These are phyloP conservation scores for Pseudorectes ferrugineus DNA, from an alignment of 2,113 vertebrate genomes.

Conservation along the genomic window DNA sequence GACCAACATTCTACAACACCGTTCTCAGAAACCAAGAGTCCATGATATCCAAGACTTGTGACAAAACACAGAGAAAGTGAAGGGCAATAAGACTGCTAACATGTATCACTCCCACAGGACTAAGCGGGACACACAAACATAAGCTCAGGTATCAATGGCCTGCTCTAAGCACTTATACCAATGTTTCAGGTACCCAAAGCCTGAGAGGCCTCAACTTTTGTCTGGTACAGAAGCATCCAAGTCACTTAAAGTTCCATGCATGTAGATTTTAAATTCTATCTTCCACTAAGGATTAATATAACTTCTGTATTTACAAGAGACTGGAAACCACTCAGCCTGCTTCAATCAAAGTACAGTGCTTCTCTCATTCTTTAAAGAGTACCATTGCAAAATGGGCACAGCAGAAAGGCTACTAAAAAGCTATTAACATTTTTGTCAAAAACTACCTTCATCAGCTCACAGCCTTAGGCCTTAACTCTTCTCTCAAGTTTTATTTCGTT, in stretches of 20 bases:
- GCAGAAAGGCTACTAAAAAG: background rate
- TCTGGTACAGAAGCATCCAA: background rate
- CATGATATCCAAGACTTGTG: accelerated
- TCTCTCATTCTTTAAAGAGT: background rate
- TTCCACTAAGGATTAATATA: background rate
- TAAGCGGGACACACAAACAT: background rate
- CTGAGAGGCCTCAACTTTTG: background rate
- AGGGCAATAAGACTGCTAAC: background rate
- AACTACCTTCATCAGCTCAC: background rate
- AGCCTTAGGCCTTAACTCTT: background rate
- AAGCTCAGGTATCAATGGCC: background rate
- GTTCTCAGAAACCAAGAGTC: background rate
- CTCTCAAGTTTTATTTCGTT: background rate
- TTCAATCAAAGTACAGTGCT: background rate
- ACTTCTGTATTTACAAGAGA: background rate
- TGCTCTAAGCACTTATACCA: background rate
- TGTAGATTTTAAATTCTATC: background rate
- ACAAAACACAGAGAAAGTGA: background rate
- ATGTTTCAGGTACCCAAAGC: background rate
- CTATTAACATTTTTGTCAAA: background rate
- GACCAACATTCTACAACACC: background rate
- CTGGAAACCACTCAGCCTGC: background rate
- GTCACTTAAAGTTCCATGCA: background rate
- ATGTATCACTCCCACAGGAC: background rate
- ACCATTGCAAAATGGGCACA: background rate